These are phyloP conservation scores for Callosobruchus maculatus DNA, from an alignment of 2,888 invertebrate species.

Conservation along the genomic window DNA sequence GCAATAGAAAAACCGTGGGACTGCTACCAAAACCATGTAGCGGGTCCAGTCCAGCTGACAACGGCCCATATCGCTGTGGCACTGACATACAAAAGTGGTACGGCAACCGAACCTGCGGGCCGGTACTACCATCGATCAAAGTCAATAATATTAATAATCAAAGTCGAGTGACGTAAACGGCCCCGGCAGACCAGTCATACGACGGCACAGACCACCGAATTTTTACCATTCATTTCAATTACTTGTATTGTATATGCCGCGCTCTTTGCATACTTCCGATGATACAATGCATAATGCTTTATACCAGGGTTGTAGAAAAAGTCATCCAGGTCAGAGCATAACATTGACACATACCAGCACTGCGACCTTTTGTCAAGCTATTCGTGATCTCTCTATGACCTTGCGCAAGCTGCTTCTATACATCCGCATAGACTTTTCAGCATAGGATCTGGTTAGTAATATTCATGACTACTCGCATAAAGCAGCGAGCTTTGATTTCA, in stretches of 20 bases:
- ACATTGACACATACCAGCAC: too few species aligned
- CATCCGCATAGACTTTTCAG: too few species aligned
- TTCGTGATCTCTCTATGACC: too few species aligned
- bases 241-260: conserved; percentile 30
- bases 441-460: too few species aligned
- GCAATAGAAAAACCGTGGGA: background rate
- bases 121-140: conserved; percentile 44
- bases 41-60: conserved; percentile 2
- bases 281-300: background rate
- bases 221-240: conserved; percentile 33
- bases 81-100: conserved; percentile 39
- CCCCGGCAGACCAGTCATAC: conserved; percentile 21
- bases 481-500: too few species aligned
- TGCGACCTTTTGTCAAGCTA: too few species aligned
- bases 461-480: too few species aligned
- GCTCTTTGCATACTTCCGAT: background rate
- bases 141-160: conserved; percentile 50
- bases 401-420: too few species aligned
- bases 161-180: conserved; percentile 25
- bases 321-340: too few species aligned
- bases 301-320: background rate
- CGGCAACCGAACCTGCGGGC: conserved; percentile 14
- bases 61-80: conserved; percentile 12
- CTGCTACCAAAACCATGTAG: background rate
- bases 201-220: conserved; percentile 14